Conservation (phyloP, 1,140 invertebrate genomes). For the Brachystomella parvula region DNA sequence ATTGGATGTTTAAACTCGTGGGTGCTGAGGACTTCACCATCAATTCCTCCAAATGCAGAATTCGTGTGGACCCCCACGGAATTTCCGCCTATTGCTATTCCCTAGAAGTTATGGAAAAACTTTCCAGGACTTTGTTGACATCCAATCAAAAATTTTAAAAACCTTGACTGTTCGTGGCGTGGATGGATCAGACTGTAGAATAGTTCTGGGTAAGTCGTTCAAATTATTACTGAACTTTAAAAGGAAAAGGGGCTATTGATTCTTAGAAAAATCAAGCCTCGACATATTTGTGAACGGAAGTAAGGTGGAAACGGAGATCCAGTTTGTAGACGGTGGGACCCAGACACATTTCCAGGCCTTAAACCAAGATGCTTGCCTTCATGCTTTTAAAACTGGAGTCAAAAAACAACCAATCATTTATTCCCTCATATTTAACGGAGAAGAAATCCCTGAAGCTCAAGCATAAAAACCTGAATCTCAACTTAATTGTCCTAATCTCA, state of each 20-base stretch:
- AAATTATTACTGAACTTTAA: not conserved
- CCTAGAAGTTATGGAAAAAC: constrained; percentile 64
- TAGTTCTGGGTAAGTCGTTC: constrained; percentile 58
- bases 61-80: constrained; percentile 62
- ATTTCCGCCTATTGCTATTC: constrained; percentile 73
- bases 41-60: constrained; percentile 48
- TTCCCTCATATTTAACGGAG: constrained; percentile 31
- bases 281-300: constrained; percentile 70
- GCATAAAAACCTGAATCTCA: constrained; percentile 20
- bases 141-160: constrained; percentile 60
- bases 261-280: constrained; percentile 65
- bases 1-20: constrained; percentile 85
- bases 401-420: constrained; percentile 37
- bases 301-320: constrained; percentile 57
- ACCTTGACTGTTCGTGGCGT: constrained; percentile 51
- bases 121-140: constrained; percentile 66
- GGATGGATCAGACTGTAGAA: constrained; percentile 47
- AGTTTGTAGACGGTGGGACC: constrained; percentile 72
- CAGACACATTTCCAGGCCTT: constrained; percentile 59
- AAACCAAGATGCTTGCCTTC: constrained; percentile 28
- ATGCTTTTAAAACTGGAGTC: constrained; percentile 35
- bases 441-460: constrained; percentile 33
- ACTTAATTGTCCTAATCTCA: not conserved
- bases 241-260: too few species aligned
- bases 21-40: constrained; percentile 59